Conservation (phyloP, 2,797 vertebrate genomes). For the Mus caroli region DNA sequence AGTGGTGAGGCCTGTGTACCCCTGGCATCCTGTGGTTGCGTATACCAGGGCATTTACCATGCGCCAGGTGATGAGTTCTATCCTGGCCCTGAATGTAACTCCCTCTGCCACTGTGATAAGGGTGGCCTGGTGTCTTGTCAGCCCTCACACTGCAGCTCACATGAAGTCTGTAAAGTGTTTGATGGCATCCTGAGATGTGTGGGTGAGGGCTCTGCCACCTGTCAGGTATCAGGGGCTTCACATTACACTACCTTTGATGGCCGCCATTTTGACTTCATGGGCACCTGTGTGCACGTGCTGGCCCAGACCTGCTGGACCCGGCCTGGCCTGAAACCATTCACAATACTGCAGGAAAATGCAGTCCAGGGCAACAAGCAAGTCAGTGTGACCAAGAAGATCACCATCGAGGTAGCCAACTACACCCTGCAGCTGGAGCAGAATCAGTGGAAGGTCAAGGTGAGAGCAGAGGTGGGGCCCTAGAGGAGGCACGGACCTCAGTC, state of each 20-base stretch:
- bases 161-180: slow-evolving; percentile 88
- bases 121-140: slow-evolving; percentile 86
- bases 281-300: slow-evolving; percentile 90
- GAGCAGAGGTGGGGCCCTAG: neutral
- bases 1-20: slow-evolving; percentile 90
- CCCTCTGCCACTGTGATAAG: slow-evolving; percentile 87
- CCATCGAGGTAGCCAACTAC: slow-evolving; percentile 75
- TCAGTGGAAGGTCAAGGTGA: slow-evolving; percentile 71
- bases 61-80: slow-evolving; percentile 66
- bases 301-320: slow-evolving; percentile 76
- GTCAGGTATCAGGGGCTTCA: slow-evolving; percentile 90
- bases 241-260: slow-evolving; percentile 93
- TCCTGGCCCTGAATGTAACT: slow-evolving; percentile 44
- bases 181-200: slow-evolving; percentile 90
- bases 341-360: slow-evolving; percentile 81
- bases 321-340: slow-evolving; percentile 78
- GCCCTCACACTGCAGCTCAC: slow-evolving; percentile 83
- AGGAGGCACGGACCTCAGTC: too few relatives aligned
- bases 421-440: slow-evolving; percentile 79
- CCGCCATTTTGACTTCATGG: slow-evolving; percentile 88
- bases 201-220: slow-evolving; percentile 86
- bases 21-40: slow-evolving; percentile 90
- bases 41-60: slow-evolving; percentile 85
- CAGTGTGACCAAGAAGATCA: slow-evolving; percentile 45
- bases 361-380: slow-evolving; percentile 37